phyloP scores from a whole-genome alignment of 1,140 invertebrate species.

The Aporrectodea caliginosa region DNA sequence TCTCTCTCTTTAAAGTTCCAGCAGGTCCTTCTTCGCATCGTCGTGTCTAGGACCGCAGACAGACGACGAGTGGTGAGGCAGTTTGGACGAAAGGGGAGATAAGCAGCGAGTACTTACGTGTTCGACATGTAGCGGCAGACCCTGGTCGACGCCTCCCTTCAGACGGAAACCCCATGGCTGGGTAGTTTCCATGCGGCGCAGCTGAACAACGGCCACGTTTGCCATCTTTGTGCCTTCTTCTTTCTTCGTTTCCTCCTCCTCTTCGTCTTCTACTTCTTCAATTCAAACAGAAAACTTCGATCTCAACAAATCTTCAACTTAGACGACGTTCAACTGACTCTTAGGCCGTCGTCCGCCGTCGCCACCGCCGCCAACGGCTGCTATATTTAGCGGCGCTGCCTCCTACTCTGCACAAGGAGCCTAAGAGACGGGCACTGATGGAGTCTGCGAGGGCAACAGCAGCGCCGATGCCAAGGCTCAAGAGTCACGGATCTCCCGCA shows the following conservation, averaged over 20 bases:
- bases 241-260: too few relatives aligned
- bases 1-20: too few relatives aligned
- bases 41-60: too few relatives aligned
- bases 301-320: neutral
- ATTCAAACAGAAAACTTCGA: neutral
- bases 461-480: too few relatives aligned
- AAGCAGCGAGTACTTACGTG: slow-evolving; percentile 14
- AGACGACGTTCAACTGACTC: neutral
- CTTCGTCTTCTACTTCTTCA: too few relatives aligned
- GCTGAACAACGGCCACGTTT: slow-evolving; percentile 3
- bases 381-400: neutral
- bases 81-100: neutral
- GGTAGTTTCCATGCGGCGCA: slow-evolving; percentile 26
- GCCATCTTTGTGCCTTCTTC: slow-evolving; percentile 11
- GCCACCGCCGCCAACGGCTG: neutral
- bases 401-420: neutral
- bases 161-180: slow-evolving; percentile 33
- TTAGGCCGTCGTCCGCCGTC: neutral
- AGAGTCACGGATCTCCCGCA: too few relatives aligned
- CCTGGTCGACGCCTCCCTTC: slow-evolving; percentile 29
- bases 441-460: too few relatives aligned
- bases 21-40: too few relatives aligned
- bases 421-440: too few relatives aligned
- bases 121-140: slow-evolving; percentile 27
- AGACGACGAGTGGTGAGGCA: neutral